These are phyloP conservation scores for Sebastes aleutianus DNA, from an alignment of 2,797 vertebrate genomes.

Conservation along the genomic window DNA sequence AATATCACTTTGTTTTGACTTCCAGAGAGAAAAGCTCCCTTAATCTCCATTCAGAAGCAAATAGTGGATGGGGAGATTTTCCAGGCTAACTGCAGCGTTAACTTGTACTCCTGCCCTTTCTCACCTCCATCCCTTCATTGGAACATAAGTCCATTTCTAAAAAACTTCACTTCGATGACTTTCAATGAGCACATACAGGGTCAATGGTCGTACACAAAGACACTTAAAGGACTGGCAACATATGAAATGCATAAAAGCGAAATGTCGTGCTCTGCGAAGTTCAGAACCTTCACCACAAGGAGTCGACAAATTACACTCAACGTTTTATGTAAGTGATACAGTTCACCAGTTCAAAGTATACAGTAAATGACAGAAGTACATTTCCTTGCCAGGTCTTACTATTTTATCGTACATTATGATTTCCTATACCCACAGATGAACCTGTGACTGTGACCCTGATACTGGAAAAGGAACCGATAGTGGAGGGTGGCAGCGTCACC, in stretches of 20 bases:
- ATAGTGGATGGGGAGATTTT: conserved; percentile 14
- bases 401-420: neutral
- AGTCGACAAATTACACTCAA: conserved; percentile 20
- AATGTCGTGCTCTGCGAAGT: conserved; percentile 26
- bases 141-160: neutral
- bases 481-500: neutral
- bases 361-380: neutral
- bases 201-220: conserved; percentile 5
- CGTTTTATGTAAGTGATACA: conserved; percentile 30
- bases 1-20: neutral
- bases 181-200: neutral
- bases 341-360: neutral
- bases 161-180: neutral
- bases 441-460: conserved; percentile 24
- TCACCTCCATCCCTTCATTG: conserved; percentile 19
- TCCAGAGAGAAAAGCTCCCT: conserved; percentile 21
- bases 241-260: conserved; percentile 21
- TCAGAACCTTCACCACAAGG: neutral
- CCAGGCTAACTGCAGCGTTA: conserved; percentile 19
- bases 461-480: neutral
- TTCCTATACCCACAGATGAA: conserved; percentile 17
- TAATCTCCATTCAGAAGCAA: neutral
- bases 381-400: neutral
- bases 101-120: conserved; percentile 17
- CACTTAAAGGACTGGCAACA: neutral